Evolutionary conservation across 2,797 vertebrate genomes (phyloP), one percentile per base, ranked within the genome.

Genomic region (Enteromius viviparus): DNA sequence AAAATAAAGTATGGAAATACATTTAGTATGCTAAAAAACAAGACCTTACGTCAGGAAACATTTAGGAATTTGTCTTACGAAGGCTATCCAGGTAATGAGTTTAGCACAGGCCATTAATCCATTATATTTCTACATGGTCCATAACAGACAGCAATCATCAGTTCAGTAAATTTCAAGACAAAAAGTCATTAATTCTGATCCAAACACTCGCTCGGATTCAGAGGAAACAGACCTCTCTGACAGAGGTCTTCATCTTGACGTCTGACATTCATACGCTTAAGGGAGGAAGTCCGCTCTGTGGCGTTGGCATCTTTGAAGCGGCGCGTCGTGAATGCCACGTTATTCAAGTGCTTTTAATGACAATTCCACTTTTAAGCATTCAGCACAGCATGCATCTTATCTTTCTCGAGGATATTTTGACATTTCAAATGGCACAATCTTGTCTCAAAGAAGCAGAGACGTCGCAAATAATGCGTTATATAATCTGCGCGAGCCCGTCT

Each of bases 261-360:
- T 51, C 78, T 80, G 77, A 69, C 77, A 86, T 83, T 70, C 85
- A 80, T 83, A 47, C 2, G 68, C 78, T 71, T 80, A 62, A 62
- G 32, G 49, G 66, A 80, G 53, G 65, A 68, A 83, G 68, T 51
- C 53, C 17, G 47, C 40, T 23, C 34, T 3, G 29, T 69, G 62
- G 60, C 47, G 72, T 6, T 5, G 29, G 71, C 51, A 19, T 71
- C 71, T 83, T 86, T 76, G 81, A 84, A 80, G 82, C 68, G 23
- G 49, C 62, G 8, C 53, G n/a, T 78, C 15, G 26, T 85, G 80
- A 83, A 80, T 83, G 80, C 81, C 76, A 77, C 21, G 76, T 47
- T 72, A 72, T 78, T 64, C 58, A 58, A 75, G 51, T 19, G 4
- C 70, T 69, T 76, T 75, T 68, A 83, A 51, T 80, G 40, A 76